Evolutionary conservation across 2,888 invertebrate species (phyloP).

Genomic region (Rotaria magnacalcarata): DNA sequence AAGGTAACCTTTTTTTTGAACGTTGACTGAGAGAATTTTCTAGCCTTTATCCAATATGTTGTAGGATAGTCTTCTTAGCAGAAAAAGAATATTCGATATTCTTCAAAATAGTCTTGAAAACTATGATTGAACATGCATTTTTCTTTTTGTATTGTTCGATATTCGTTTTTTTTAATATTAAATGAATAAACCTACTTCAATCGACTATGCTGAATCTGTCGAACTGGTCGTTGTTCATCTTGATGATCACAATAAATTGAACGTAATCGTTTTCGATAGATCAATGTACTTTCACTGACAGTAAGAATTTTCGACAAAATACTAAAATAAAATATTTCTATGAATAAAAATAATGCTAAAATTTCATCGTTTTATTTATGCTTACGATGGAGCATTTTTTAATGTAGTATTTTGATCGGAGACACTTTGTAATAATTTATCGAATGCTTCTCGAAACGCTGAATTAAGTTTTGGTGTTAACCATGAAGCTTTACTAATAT

Average conservation of each 20-base stretch:
- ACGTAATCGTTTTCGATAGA: neutral
- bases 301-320: slow-evolving; percentile 1
- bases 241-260: neutral
- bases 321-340: neutral
- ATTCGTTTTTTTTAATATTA: neutral
- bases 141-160: too few species aligned
- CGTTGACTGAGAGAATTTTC: too few species aligned
- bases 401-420: slow-evolving; percentile 16
- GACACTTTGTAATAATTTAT: slow-evolving; percentile 15
- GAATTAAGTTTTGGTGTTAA: slow-evolving; percentile 2
- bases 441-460: slow-evolving; percentile 28
- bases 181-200: neutral
- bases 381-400: neutral
- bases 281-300: slow-evolving; percentile 12
- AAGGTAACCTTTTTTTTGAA: too few species aligned
- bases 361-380: too few species aligned
- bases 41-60: too few species aligned
- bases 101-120: too few species aligned
- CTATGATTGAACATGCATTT: too few species aligned
- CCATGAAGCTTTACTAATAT: slow-evolving; percentile 32
- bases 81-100: too few species aligned
- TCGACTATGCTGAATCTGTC: slow-evolving; percentile 2
- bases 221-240: neutral
- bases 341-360: too few species aligned
- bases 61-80: too few species aligned